Percentiles rank a stretch among this genome's conserved stretches.
Evolutionary conservation across 2,113 vertebrate species (phyloP).

Genomic region (Aix galericulata): DNA sequence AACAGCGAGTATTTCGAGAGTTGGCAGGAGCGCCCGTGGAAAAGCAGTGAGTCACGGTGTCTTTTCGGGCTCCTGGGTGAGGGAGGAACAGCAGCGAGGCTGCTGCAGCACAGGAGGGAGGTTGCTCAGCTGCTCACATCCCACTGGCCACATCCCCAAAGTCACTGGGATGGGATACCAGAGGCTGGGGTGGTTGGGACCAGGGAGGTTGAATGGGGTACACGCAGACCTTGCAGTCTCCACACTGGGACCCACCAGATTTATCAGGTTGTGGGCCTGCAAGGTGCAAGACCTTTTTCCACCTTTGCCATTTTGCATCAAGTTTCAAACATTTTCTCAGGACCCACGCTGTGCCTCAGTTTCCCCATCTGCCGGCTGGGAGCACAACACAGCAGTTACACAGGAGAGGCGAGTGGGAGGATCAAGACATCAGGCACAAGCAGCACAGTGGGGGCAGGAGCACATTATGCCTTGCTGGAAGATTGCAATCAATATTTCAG

Average conservation of each 20-base stretch:
- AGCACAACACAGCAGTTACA: neutral
- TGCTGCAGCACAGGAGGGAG: fast-evolving
- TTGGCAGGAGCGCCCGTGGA: constrained; percentile 3
- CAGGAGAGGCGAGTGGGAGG: neutral
- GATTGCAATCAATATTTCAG: neutral
- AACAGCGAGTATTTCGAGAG: constrained; percentile 28
- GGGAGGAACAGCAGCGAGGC: neutral
- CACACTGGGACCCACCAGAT: neutral
- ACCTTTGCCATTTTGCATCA: neutral
- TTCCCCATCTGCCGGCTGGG: neutral
- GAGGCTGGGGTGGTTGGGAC: fast-evolving
- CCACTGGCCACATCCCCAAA: neutral
- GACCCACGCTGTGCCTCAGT: neutral
- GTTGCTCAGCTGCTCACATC: fast-evolving
- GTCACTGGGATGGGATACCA: fast-evolving
- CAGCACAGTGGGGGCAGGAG: neutral
- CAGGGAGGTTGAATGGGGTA: neutral
- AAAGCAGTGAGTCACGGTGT: constrained; percentile 43
- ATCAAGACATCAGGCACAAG: neutral
- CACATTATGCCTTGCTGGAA: neutral
- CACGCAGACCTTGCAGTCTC: neutral
- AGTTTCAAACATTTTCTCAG: neutral
- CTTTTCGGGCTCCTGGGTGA: neutral
- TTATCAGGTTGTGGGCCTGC: neutral
- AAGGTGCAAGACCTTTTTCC: neutral